These are phyloP conservation scores for Limenitis camilla DNA, from an alignment of 2,888 invertebrate species.

Conservation along the genomic window DNA sequence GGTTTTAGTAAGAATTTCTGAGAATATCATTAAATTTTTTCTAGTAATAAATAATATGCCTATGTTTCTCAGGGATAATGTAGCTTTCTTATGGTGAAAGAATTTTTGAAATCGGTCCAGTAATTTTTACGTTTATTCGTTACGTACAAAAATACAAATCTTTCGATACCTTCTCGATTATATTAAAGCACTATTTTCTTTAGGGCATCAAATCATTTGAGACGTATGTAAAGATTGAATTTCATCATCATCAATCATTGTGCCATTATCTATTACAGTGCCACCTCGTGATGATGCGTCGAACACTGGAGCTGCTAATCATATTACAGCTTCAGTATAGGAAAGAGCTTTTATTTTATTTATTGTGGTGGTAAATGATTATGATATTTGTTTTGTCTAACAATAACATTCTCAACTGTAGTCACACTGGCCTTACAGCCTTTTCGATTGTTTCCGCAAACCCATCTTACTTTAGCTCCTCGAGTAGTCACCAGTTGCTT, in stretches of 20 bases:
- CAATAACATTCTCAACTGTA: constrained; percentile 24
- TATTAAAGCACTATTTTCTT: constrained; percentile 5
- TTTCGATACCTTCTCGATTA: too few species aligned
- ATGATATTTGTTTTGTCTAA: constrained; percentile 25
- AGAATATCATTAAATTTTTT: too few species aligned
- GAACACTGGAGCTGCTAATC: constrained; percentile 13
- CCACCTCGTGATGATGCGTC: constrained; percentile 13
- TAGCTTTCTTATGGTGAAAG: too few species aligned
- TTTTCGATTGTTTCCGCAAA: constrained; percentile 8
- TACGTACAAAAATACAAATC: too few species aligned
- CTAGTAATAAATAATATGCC: too few species aligned
- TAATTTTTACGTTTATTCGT: too few species aligned
- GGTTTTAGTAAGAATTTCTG: too few species aligned
- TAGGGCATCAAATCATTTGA: too few species aligned
- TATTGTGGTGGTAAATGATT: constrained; percentile 21
- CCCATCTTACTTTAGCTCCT: constrained; percentile 22
- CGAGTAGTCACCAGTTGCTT: constrained; percentile 20
- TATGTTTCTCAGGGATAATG: too few species aligned
- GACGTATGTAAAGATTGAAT: too few species aligned
- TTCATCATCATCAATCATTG: too few species aligned
- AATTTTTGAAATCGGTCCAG: too few species aligned
- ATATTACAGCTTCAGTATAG: background rate
- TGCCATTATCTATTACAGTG: constrained; percentile 29
- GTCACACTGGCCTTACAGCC: constrained; percentile 32
- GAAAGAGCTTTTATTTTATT: background rate